Evolutionary conservation across 2,888 invertebrate genomes (phyloP).

Genomic region (Eledona agricola): DNA sequence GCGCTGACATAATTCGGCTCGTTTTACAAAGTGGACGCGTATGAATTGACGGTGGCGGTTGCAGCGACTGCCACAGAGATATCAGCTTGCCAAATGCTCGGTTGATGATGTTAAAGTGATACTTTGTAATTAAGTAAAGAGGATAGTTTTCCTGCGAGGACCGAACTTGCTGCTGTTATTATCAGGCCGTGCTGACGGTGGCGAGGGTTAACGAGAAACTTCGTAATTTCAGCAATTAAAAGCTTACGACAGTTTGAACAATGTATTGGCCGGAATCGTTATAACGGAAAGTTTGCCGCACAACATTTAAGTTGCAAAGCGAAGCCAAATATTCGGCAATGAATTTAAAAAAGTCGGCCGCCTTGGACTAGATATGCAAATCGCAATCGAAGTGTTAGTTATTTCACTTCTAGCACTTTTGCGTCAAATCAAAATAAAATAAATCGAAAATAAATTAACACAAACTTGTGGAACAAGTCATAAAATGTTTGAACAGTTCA

Average conservation of each 20-base stretch:
- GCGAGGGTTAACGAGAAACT: conserved; percentile 34
- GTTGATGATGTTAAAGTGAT: conserved; percentile 31
- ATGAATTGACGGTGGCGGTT: conserved; percentile 1
- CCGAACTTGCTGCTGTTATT: conserved; percentile 24
- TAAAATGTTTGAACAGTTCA: too few species aligned
- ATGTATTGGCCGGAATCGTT: conserved; percentile 25
- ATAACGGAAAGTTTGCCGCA: conserved; percentile 12
- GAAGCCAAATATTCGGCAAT: too few species aligned
- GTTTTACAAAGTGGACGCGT: neutral
- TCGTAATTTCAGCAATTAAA: conserved; percentile 36
- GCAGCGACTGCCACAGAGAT: conserved; percentile 20
- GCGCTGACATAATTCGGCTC: neutral
- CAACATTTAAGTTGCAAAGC: conserved; percentile 5
- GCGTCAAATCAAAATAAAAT: too few species aligned
- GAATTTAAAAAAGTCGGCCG: too few species aligned
- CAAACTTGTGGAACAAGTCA: too few species aligned
- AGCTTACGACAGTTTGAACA: conserved; percentile 26
- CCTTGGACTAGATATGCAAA: too few species aligned
- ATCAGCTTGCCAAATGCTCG: conserved; percentile 25
- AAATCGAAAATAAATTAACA: too few species aligned
- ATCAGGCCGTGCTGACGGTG: conserved; percentile 26
- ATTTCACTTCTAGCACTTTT: too few species aligned
- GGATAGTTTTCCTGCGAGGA: conserved; percentile 33
- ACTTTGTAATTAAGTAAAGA: conserved; percentile 32
- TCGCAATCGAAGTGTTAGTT: too few species aligned